phyloP scores from a whole-genome alignment of 2,113 vertebrate genomes.

The Gambusia affinis region DNA sequence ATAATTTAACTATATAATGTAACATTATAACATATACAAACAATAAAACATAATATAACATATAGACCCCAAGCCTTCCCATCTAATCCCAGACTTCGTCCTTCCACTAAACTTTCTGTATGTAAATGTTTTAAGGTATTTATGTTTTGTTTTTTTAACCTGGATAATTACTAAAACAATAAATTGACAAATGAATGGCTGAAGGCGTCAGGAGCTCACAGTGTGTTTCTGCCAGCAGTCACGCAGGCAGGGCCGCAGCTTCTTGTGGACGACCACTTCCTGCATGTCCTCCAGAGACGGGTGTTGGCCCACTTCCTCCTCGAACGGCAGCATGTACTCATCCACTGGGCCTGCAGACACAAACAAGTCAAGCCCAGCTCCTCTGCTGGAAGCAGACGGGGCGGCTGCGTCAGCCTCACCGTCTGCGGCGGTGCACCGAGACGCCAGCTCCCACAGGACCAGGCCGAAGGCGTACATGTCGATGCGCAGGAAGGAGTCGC shows the following conservation, averaged over 20 bases:
- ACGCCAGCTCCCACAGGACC: constrained; percentile 93
- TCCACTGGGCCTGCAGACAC: constrained; percentile 88
- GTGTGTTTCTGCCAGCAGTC: constrained; percentile 98
- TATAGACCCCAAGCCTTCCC: too few relatives aligned
- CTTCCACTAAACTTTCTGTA: too few relatives aligned
- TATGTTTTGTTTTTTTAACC: too few relatives aligned
- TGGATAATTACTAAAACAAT: background rate
- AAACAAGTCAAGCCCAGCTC: background rate
- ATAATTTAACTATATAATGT: too few relatives aligned
- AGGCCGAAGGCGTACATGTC: constrained; percentile 97
- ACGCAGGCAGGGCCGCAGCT: constrained; percentile 91
- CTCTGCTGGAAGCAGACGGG: background rate
- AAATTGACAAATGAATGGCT: too few relatives aligned
- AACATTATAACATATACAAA: too few relatives aligned
- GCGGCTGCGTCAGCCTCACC: constrained; percentile 78
- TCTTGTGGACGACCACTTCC: constrained; percentile 98
- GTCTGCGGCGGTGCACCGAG: constrained; percentile 94
- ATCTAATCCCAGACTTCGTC: too few relatives aligned
- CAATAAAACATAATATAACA: too few relatives aligned
- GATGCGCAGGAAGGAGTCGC: constrained; percentile 96
- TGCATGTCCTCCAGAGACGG: constrained; percentile 99
- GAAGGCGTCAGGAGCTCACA: constrained; percentile 75
- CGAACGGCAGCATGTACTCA: constrained; percentile 97
- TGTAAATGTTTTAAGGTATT: too few relatives aligned
- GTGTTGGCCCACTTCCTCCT: constrained; percentile 98